Conservation (phyloP, 2,888 invertebrate genomes). For the Idaea aversata region DNA sequence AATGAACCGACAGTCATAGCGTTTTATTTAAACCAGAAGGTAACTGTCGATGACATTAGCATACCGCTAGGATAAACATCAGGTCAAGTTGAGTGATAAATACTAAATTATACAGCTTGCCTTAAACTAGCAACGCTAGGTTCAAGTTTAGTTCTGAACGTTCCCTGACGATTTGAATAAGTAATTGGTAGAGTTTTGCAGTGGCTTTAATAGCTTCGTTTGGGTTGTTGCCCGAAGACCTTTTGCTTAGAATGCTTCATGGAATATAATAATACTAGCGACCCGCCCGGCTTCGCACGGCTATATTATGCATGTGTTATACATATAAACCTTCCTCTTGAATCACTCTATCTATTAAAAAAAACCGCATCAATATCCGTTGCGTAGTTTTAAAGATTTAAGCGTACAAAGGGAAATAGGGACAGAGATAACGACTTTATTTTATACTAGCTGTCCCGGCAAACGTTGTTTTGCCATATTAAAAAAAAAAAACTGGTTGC, state of each 20-base stretch:
- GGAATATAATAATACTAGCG: too few relatives aligned
- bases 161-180: conserved; percentile 31
- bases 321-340: too few relatives aligned
- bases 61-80: conserved; percentile 62
- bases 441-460: too few relatives aligned
- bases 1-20: not conserved
- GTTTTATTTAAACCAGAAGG: conserved; percentile 18
- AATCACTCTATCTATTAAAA: too few relatives aligned
- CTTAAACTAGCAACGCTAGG: conserved; percentile 37
- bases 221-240: not conserved
- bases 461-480: too few relatives aligned
- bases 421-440: too few relatives aligned
- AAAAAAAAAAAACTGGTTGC: too few relatives aligned
- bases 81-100: conserved; percentile 52
- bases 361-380: too few relatives aligned
- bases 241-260: not conserved
- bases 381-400: too few relatives aligned
- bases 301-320: too few relatives aligned
- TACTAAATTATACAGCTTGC: conserved; percentile 49
- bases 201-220: conserved; percentile 4
- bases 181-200: conserved; percentile 31
- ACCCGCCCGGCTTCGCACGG: too few relatives aligned
- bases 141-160: conserved; percentile 47
- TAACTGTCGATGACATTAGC: conserved; percentile 44
- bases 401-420: too few relatives aligned